phyloP scores from a whole-genome alignment of 2,797 vertebrate species.

The Cichlasoma orientale region DNA sequence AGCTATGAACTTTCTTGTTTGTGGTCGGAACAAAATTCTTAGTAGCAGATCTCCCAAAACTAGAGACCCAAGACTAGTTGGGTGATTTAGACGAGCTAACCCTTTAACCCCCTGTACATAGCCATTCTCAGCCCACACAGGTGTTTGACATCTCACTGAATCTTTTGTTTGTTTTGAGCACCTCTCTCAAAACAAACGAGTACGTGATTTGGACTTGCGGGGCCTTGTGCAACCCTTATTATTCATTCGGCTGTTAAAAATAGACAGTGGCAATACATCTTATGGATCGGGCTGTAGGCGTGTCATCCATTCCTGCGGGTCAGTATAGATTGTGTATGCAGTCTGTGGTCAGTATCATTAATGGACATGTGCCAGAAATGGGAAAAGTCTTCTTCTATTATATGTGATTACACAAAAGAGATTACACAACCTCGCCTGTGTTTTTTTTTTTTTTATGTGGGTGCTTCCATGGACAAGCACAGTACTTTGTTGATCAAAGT shows the following conservation, averaged over 20 bases:
- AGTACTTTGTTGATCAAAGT: conserved; percentile 68
- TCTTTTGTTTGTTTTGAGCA: conserved; percentile 22
- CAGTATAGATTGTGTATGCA: not conserved
- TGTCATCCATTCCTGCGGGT: conserved; percentile 25
- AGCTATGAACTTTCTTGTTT: not conserved
- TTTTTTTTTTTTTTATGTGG: conserved; percentile 58
- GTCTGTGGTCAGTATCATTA: not conserved
- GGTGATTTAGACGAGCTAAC: not conserved
- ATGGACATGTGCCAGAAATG: conserved; percentile 32
- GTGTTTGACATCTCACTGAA: conserved; percentile 19
- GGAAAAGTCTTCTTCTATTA: conserved; percentile 30
- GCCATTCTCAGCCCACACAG: conserved; percentile 18
- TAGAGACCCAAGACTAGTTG: not conserved
- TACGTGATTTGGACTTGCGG: not conserved
- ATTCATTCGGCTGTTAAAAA: not conserved
- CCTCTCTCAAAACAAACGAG: not conserved
- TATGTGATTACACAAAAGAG: conserved; percentile 57
- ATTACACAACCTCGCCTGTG: conserved; percentile 71
- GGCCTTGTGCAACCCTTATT: not conserved
- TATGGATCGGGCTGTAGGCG: not conserved
- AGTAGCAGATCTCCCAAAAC: not conserved
- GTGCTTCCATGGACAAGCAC: conserved; percentile 65
- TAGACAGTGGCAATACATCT: not conserved
- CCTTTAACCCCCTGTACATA: conserved; percentile 19
- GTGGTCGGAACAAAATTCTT: not conserved